These are phyloP conservation scores for Tokudaia muenninki DNA, from an alignment of 2,797 vertebrate genomes.

Conservation along the genomic window DNA sequence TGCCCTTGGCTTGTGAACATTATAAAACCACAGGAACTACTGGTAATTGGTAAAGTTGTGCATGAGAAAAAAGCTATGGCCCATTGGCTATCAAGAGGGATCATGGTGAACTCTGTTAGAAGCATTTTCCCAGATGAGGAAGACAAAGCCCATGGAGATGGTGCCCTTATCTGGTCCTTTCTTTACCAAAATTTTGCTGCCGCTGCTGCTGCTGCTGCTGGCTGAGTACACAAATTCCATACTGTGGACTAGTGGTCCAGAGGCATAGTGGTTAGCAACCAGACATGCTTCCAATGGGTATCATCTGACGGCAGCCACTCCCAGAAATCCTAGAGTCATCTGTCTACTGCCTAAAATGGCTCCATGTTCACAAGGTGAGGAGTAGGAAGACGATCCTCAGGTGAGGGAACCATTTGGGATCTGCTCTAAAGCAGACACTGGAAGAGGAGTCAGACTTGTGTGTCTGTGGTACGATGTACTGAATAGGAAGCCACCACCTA, in stretches of 20 bases:
- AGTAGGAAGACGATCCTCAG: background rate
- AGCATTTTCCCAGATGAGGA: background rate
- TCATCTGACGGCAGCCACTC: background rate
- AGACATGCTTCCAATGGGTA: background rate
- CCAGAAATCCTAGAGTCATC: background rate
- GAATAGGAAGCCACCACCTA: background rate
- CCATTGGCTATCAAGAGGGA: background rate
- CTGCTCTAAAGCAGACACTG: background rate
- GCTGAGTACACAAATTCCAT: background rate
- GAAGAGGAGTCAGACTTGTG: rapidly evolving
- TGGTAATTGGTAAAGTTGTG: background rate
- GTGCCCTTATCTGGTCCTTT: background rate
- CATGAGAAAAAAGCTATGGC: background rate
- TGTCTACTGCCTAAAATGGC: no score
- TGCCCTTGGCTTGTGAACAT: background rate
- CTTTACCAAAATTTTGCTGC: background rate
- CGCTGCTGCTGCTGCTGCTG: background rate
- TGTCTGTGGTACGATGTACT: background rate
- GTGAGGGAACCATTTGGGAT: rapidly evolving
- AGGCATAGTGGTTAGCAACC: background rate
- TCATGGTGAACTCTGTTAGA: background rate
- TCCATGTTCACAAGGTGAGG: background rate
- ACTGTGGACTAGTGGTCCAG: no score
- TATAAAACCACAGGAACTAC: background rate
- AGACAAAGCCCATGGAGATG: background rate